Percentiles rank a stretch among this genome's conserved stretches.
phyloP scores from a whole-genome alignment of 2,888 invertebrate genomes.

The Oligia latruncula region DNA sequence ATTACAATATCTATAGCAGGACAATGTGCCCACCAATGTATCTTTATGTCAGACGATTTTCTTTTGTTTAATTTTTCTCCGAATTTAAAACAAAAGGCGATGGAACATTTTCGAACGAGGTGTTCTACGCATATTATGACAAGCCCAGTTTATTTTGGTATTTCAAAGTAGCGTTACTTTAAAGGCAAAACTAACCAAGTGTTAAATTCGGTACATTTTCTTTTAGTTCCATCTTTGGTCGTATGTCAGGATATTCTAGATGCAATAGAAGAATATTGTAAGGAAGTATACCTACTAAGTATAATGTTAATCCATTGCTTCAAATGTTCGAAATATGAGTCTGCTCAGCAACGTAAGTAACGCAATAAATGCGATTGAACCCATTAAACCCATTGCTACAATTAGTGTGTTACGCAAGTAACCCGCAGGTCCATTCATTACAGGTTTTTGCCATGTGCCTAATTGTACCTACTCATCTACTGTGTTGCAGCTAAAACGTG shows the following conservation, averaged over 20 bases:
- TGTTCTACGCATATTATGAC: conserved; percentile 9
- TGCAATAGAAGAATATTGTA: too few species aligned
- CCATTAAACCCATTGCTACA: too few species aligned
- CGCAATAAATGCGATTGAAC: too few species aligned
- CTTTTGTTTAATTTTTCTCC: conserved; percentile 45
- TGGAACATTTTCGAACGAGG: conserved; percentile 20
- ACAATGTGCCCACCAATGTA: conserved; percentile 29
- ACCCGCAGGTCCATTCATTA: too few species aligned
- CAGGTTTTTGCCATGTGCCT: background rate
- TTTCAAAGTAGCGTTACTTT: background rate
- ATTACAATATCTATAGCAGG: conserved; percentile 46
- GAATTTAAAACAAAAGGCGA: conserved; percentile 46
- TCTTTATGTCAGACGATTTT: conserved; percentile 41
- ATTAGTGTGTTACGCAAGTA: too few species aligned
- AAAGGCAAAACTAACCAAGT: background rate
- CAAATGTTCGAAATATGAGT: too few species aligned
- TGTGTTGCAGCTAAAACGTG: background rate
- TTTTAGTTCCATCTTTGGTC: background rate
- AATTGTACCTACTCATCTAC: background rate
- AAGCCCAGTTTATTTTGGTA: conserved; percentile 7
- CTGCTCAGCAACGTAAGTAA: too few species aligned
- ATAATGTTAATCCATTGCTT: too few species aligned
- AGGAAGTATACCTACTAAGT: too few species aligned
- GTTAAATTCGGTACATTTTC: background rate
- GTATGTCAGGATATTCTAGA: conserved; percentile 2